Conservation (phyloP, 2,888 invertebrate species). For the Strigamia maritima region DNA sequence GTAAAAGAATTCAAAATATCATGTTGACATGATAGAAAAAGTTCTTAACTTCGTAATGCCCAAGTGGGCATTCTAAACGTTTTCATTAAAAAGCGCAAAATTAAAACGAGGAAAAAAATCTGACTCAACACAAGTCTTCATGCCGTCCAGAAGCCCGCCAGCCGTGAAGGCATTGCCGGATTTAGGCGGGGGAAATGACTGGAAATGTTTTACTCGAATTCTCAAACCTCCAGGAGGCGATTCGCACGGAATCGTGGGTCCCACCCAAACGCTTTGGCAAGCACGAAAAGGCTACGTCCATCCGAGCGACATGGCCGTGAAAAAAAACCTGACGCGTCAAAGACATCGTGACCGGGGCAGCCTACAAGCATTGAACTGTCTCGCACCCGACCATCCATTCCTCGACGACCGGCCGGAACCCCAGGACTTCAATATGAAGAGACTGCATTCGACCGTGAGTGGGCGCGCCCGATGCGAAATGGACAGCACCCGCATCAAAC, state of each 20-base stretch:
- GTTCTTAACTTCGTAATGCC: background rate
- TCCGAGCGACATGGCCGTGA: background rate
- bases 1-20: background rate
- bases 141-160: background rate
- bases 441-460: background rate
- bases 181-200: background rate
- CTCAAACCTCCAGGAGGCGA: slow-evolving; percentile 21
- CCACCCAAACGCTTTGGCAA: background rate
- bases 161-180: slow-evolving; percentile 15
- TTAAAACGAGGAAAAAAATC: background rate
- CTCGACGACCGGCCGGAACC: background rate
- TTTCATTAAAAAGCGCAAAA: background rate
- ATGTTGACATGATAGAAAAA: background rate
- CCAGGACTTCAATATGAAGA: background rate
- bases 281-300: background rate
- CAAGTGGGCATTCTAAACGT: background rate
- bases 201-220: slow-evolving; percentile 18
- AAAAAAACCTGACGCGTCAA: background rate
- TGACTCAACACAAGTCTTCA: background rate
- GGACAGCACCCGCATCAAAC: slow-evolving; percentile 15
- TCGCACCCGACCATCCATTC: background rate
- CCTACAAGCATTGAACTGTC: background rate
- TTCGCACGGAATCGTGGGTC: background rate
- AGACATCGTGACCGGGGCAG: background rate
- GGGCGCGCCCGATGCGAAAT: background rate